Evolutionary conservation across 2,797 vertebrate genomes (phyloP).

Genomic region (Scomberomorus guttatus): DNA sequence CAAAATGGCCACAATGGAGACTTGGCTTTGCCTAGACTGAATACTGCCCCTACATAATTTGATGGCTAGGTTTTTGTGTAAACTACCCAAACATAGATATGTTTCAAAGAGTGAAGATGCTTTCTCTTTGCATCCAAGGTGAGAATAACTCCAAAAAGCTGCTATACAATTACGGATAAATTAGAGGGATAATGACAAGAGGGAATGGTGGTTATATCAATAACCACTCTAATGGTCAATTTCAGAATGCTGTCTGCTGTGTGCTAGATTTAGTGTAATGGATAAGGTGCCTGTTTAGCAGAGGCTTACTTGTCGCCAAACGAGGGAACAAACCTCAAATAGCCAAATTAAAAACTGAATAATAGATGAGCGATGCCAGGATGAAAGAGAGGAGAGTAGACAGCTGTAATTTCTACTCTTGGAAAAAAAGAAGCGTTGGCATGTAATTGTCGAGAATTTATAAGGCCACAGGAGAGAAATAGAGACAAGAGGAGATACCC

Average conservation of each 20-base stretch:
- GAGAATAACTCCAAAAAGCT: slow-evolving; percentile 80
- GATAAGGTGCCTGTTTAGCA: slow-evolving; percentile 87
- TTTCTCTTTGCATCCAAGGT: slow-evolving; percentile 76
- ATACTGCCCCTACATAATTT: slow-evolving; percentile 57
- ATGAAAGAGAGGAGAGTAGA: slow-evolving; percentile 83
- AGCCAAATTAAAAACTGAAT: slow-evolving; percentile 90
- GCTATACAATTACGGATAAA: slow-evolving; percentile 85
- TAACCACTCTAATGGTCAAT: slow-evolving; percentile 87
- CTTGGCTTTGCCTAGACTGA: slow-evolving; percentile 59
- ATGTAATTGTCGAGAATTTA: slow-evolving; percentile 84
- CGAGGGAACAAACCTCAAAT: slow-evolving; percentile 87
- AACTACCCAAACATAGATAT: slow-evolving; percentile 70
- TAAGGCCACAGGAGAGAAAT: slow-evolving; percentile 74
- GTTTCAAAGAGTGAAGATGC: slow-evolving; percentile 76
- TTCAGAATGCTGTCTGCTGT: slow-evolving; percentile 83
- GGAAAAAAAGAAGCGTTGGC: slow-evolving; percentile 63
- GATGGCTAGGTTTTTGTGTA: slow-evolving; percentile 59
- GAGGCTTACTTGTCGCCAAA: slow-evolving; percentile 85
- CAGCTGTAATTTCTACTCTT: slow-evolving; percentile 85
- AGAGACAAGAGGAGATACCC: slow-evolving; percentile 68
- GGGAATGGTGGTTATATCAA: slow-evolving; percentile 86
- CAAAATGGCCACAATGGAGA: slow-evolving; percentile 68
- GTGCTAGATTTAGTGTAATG: slow-evolving; percentile 86
- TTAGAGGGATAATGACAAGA: slow-evolving; percentile 84
- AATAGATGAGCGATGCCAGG: slow-evolving; percentile 88